Evolutionary conservation across 2,113 vertebrate species (phyloP).

Genomic region (Caranx melampygus): DNA sequence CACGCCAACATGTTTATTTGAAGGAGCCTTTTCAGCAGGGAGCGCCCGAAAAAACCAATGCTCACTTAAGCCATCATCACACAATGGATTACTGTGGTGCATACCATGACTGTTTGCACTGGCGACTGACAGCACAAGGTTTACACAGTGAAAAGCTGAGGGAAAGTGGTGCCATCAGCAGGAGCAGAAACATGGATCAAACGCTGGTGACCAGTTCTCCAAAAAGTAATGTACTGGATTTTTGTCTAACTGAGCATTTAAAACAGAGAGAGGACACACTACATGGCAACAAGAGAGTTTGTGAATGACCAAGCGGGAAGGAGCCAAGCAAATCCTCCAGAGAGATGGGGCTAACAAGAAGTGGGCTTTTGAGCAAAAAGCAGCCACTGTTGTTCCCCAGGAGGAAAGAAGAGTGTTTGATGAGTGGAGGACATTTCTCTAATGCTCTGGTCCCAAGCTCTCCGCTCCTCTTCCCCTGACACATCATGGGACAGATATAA

Average conservation of each 20-base stretch:
- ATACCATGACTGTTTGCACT: neutral
- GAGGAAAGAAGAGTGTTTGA: conserved; percentile 45
- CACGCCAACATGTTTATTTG: conserved; percentile 24
- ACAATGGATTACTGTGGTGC: conserved; percentile 29
- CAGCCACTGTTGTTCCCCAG: conserved; percentile 22
- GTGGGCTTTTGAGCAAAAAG: conserved; percentile 41
- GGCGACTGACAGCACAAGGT: conserved; percentile 20
- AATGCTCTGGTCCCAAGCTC: conserved; percentile 46
- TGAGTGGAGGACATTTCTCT: conserved; percentile 39
- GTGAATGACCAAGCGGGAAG: conserved; percentile 30
- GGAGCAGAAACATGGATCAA: neutral
- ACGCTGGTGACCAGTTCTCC: conserved; percentile 9
- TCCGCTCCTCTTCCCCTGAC: conserved; percentile 37
- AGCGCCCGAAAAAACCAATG: conserved; percentile 32
- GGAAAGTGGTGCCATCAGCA: neutral
- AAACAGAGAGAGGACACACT: conserved; percentile 5
- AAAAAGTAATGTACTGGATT: neutral
- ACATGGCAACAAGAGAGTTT: conserved; percentile 3
- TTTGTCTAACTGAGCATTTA: conserved; percentile 22
- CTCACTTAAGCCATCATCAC: conserved; percentile 38
- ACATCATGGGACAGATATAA: conserved; percentile 38
- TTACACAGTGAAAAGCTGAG: conserved; percentile 10
- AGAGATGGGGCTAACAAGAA: conserved; percentile 36
- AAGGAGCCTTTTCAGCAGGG: conserved; percentile 30
- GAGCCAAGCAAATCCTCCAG: conserved; percentile 29